Conservation (phyloP, 2,888 invertebrate genomes). For the Meliscaeva auricollis region DNA sequence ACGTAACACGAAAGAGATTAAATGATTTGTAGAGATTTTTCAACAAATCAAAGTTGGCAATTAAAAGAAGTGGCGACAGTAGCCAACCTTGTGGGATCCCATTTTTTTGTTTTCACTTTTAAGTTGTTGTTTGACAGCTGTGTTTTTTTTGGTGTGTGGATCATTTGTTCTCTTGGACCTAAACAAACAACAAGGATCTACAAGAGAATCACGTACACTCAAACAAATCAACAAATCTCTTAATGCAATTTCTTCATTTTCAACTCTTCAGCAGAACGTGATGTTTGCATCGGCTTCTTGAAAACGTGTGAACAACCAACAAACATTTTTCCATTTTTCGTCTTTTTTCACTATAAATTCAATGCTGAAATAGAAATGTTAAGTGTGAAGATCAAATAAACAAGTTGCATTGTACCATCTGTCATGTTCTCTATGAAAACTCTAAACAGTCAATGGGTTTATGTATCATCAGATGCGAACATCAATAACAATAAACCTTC, state of each 20-base stretch:
- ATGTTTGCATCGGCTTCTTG: neutral
- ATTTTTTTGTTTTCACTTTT: neutral
- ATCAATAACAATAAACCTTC: constrained; percentile 37
- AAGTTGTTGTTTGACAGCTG: neutral
- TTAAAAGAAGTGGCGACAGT: constrained; percentile 17
- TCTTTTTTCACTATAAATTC: too few relatives aligned
- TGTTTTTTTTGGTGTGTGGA: neutral
- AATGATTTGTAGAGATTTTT: constrained; percentile 6
- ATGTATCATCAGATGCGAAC: neutral
- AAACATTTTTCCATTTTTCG: constrained; percentile 1
- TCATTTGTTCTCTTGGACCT: neutral
- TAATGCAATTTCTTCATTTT: neutral
- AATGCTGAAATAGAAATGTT: constrained; percentile 13
- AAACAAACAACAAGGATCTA: neutral
- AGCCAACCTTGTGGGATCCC: constrained; percentile 8
- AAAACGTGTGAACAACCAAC: constrained; percentile 11
- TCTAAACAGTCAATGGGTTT: constrained; percentile 6
- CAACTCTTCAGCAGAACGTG: neutral
- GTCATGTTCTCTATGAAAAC: neutral
- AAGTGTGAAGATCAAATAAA: constrained; percentile 21
- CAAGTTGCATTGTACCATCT: constrained; percentile 14
- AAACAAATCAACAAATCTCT: neutral
- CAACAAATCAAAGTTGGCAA: neutral
- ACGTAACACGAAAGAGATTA: constrained; percentile 6
- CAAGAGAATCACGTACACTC: neutral